Percentiles rank a stretch among this genome's conserved stretches.
These are phyloP conservation scores for Bufotes viridis DNA, from an alignment of 2,797 vertebrate genomes.

Conservation along the genomic window DNA sequence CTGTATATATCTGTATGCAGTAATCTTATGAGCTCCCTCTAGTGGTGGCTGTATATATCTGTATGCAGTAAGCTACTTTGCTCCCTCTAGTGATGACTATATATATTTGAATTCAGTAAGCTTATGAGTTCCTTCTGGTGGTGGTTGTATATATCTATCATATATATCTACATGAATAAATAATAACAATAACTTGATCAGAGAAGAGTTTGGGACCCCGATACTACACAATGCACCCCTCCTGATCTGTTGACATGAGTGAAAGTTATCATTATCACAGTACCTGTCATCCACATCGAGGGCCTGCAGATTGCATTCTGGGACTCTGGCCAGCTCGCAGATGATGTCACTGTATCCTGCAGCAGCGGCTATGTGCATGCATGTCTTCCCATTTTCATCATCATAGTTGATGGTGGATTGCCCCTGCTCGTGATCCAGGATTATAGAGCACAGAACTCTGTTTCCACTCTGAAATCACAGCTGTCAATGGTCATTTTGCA, in stretches of 20 bases:
- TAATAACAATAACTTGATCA: no score
- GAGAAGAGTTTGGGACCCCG: no score
- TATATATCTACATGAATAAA: no score
- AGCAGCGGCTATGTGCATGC: slow-evolving; percentile 84
- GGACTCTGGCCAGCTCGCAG: slow-evolving; percentile 80
- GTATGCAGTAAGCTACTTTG: no score
- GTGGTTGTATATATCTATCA: no score
- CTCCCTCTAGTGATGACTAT: no score
- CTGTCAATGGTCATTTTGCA: slow-evolving; percentile 1
- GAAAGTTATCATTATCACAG: neutral
- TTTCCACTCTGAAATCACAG: slow-evolving; percentile 81
- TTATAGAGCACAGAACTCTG: slow-evolving; percentile 81
- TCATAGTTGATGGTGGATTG: slow-evolving; percentile 86
- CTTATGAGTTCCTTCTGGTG: no score
- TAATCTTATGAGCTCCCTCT: no score
- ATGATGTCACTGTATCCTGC: slow-evolving; percentile 87
- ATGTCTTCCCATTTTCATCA: slow-evolving; percentile 87
- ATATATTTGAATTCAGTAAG: no score
- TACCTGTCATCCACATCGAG: slow-evolving; percentile 89
- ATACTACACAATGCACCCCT: neutral
- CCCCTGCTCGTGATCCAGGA: slow-evolving; percentile 83
- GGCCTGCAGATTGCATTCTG: slow-evolving; percentile 86
- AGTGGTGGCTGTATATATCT: no score
- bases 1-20: no score
- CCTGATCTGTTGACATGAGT: neutral